These are phyloP conservation scores for Rynchops niger DNA, from an alignment of 2,113 vertebrate genomes.

Conservation along the genomic window DNA sequence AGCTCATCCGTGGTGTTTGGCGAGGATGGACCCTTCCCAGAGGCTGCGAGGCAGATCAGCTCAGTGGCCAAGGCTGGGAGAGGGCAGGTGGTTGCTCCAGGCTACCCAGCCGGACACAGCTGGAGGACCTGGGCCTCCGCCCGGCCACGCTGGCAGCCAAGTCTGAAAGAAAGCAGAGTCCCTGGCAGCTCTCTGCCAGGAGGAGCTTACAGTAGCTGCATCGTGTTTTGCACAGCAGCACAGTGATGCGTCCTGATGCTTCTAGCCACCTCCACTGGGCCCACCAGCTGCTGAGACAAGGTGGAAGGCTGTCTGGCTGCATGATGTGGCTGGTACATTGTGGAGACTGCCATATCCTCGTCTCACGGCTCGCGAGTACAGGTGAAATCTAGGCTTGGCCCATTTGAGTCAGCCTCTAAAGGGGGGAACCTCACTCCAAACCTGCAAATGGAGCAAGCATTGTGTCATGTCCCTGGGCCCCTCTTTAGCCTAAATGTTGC, in stretches of 20 bases:
- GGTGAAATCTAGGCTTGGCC: not conserved
- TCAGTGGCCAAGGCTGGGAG: not conserved
- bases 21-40: not conserved
- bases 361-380: not conserved
- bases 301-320: not conserved
- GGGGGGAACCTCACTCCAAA: not conserved
- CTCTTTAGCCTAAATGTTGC: fast-evolving
- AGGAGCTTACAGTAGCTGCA: not conserved
- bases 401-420: not conserved
- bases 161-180: not conserved
- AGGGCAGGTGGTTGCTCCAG: fast-evolving
- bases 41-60: not conserved
- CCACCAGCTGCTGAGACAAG: not conserved
- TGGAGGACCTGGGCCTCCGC: not conserved
- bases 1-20: not conserved
- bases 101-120: not conserved
- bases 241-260: not conserved
- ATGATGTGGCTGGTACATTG: not conserved
- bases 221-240: not conserved
- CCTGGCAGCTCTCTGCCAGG: fast-evolving
- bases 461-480: fast-evolving
- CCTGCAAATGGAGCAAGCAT: not conserved
- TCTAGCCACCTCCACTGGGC: not conserved
- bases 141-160: not conserved
- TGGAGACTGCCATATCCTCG: not conserved